Percentiles rank a stretch among this genome's conserved stretches.
Conservation (phyloP, 2,113 vertebrate species). For the Oreochromis tanganicae region DNA sequence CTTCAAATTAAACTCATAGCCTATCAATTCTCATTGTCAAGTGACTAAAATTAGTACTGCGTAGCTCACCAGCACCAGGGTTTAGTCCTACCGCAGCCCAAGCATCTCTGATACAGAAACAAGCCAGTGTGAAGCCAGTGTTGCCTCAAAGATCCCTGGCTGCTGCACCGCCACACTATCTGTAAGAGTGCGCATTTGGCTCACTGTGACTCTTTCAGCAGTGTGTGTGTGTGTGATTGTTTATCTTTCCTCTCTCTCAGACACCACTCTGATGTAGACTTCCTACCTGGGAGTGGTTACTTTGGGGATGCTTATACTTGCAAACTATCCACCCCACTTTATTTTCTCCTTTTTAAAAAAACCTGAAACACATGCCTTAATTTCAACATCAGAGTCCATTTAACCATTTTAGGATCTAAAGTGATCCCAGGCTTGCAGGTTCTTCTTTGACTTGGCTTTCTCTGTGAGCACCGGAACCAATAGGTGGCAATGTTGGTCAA, state of each 20-base stretch:
- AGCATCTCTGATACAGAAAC: background rate
- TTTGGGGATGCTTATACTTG: background rate
- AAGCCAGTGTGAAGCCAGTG: background rate
- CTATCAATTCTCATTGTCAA: conserved; percentile 36
- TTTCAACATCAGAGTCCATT: background rate
- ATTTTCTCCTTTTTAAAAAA: background rate
- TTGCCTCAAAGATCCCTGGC: background rate
- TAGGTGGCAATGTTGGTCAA: conserved; percentile 36
- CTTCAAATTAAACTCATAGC: conserved; percentile 38
- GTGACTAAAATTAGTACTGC: background rate
- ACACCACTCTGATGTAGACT: background rate
- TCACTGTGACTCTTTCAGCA: background rate
- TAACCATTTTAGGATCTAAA: background rate
- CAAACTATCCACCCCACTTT: background rate
- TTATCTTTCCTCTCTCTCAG: conserved; percentile 1
- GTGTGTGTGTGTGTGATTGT: background rate
- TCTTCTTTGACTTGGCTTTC: background rate
- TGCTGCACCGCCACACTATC: conserved; percentile 2
- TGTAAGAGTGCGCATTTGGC: background rate
- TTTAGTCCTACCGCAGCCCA: background rate
- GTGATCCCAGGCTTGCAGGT: background rate
- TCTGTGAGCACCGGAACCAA: background rate
- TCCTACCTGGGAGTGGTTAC: background rate
- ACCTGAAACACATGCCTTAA: background rate
- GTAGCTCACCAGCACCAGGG: background rate